Percentiles rank a stretch among this genome's conserved stretches.
Conservation (phyloP, 1,140 invertebrate species). For the Muscidifurax raptorellus region DNA sequence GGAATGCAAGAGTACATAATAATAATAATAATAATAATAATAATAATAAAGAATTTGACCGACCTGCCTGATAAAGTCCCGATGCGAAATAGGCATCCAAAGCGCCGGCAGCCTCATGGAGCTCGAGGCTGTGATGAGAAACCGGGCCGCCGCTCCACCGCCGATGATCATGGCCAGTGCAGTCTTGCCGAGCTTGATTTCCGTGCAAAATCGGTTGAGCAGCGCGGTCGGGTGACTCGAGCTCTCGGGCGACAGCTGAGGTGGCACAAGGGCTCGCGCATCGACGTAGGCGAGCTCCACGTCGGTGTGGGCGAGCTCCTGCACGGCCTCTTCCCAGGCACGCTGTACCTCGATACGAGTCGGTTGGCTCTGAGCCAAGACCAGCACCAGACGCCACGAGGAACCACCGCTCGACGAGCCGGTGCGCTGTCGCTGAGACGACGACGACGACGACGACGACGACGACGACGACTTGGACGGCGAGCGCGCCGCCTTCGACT, state of each 20-base stretch:
- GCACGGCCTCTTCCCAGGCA: conserved; percentile 70
- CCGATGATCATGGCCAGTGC: conserved; percentile 70
- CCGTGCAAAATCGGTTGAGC: conserved; percentile 70
- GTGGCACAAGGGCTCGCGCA: conserved; percentile 57
- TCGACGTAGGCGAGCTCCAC: conserved; percentile 71
- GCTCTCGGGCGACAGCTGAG: conserved; percentile 55
- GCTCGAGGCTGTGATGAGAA: conserved; percentile 69
- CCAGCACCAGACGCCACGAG: conserved; percentile 70
- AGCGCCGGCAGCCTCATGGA: conserved; percentile 70
- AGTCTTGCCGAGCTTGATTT: conserved; percentile 68
- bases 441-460: neutral
- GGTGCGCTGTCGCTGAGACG: neutral
- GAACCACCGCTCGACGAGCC: neutral
- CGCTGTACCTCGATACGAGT: conserved; percentile 66
- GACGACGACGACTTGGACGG: conserved; percentile 3
- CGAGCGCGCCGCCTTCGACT: conserved; percentile 14
- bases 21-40: too few species aligned
- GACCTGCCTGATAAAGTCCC: conserved; percentile 72
- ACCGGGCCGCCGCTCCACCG: conserved; percentile 70
- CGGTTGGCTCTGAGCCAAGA: conserved; percentile 69
- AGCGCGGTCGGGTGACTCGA: conserved; percentile 69
- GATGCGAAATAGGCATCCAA: conserved; percentile 71
- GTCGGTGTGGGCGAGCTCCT: conserved; percentile 68
- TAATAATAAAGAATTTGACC: neutral
- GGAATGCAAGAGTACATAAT: too few species aligned